These are phyloP conservation scores for Danionella cerebrum DNA, from an alignment of 2,113 vertebrate genomes.

Conservation along the genomic window DNA sequence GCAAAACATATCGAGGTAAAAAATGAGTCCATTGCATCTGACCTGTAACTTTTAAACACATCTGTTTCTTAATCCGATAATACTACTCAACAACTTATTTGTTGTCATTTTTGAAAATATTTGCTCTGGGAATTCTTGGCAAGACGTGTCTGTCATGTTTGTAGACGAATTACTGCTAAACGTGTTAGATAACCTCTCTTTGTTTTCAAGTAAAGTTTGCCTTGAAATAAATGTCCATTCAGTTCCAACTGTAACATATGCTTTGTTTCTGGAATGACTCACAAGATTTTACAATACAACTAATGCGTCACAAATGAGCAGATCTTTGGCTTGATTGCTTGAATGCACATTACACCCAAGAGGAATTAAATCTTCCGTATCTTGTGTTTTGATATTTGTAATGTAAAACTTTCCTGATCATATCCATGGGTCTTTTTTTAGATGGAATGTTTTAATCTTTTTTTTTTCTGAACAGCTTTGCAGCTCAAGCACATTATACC, in stretches of 20 bases:
- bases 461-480: too few species aligned
- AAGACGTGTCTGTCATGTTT: slow-evolving; percentile 25
- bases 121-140: slow-evolving; percentile 39
- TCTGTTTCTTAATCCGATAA: too few species aligned
- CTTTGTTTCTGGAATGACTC: background rate
- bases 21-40: too few species aligned
- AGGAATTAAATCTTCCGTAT: too few species aligned
- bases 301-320: background rate
- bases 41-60: too few species aligned
- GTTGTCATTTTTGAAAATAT: slow-evolving; percentile 31
- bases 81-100: slow-evolving; percentile 38
- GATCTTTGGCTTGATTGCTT: background rate
- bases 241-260: slow-evolving; percentile 11
- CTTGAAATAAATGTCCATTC: background rate
- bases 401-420: too few species aligned
- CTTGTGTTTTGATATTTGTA: too few species aligned
- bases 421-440: too few species aligned
- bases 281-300: background rate
- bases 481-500: too few species aligned
- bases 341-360: background rate
- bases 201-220: slow-evolving; percentile 17
- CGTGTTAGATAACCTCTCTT: slow-evolving; percentile 19
- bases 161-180: slow-evolving; percentile 39
- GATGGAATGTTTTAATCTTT: too few species aligned
- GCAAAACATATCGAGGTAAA: too few species aligned